Evolutionary conservation across 2,888 invertebrate species (phyloP).

Genomic region (Caenorhabditis parvicauda): DNA sequence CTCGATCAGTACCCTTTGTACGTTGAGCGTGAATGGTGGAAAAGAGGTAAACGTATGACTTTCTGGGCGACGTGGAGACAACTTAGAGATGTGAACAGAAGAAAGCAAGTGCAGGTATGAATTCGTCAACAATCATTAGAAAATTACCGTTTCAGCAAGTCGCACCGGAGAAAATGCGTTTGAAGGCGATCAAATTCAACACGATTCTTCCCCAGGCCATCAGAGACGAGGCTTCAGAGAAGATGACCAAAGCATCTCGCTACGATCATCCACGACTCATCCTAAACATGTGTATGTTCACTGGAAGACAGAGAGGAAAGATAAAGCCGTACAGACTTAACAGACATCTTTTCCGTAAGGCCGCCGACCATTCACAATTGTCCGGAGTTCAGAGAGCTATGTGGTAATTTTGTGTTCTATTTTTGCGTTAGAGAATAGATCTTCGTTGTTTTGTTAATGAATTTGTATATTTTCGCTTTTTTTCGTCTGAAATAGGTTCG

Average conservation of each 20-base stretch:
- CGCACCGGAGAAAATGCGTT: conserved; percentile 76
- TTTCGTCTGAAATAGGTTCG: neutral
- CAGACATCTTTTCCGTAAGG: conserved; percentile 65
- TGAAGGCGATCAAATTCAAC: conserved; percentile 81
- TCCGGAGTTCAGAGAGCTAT: conserved; percentile 89
- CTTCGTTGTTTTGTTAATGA: conserved; percentile 3
- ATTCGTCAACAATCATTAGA: neutral
- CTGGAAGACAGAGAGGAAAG: conserved; percentile 79
- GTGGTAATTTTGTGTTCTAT: conserved; percentile 73
- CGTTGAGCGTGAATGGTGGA: conserved; percentile 62
- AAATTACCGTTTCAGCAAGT: conserved; percentile 61
- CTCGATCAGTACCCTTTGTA: conserved; percentile 38
- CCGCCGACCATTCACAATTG: conserved; percentile 89
- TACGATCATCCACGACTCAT: conserved; percentile 61
- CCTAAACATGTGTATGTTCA: conserved; percentile 78
- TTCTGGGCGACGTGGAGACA: conserved; percentile 79
- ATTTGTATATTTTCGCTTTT: neutral
- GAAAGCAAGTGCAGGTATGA: conserved; percentile 63
- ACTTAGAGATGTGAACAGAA: conserved; percentile 81
- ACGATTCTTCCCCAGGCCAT: conserved; percentile 75
- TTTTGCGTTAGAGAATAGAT: neutral
- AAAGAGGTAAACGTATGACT: conserved; percentile 58
- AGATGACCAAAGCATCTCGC: conserved; percentile 55
- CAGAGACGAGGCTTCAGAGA: conserved; percentile 60
- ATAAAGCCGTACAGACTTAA: conserved; percentile 82